Evolutionary conservation across 2,888 invertebrate species (phyloP).

Genomic region (Hyppa rectilinea): DNA sequence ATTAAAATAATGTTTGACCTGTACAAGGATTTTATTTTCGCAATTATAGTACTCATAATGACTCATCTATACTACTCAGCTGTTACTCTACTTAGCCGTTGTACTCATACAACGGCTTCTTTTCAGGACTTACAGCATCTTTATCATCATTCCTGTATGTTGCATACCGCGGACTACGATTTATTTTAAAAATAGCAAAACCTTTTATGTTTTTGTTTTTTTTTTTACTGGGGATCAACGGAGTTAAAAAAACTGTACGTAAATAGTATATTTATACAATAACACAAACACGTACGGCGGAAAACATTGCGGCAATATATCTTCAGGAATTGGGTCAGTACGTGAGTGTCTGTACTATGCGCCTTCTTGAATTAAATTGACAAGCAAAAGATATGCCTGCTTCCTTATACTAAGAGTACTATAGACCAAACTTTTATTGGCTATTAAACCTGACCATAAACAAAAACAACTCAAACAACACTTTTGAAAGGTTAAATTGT

Average conservation of each 20-base stretch:
- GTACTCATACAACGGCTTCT: not conserved
- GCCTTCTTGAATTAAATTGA: not conserved
- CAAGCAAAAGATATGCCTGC: not conserved
- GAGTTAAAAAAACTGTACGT: not conserved
- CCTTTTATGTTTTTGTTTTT: not conserved
- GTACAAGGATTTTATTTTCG: not conserved
- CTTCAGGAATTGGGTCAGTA: slow-evolving; percentile 32
- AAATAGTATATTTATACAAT: not conserved
- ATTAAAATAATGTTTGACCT: not conserved
- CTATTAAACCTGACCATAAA: slow-evolving; percentile 5
- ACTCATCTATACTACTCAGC: no score
- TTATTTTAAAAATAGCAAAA: not conserved
- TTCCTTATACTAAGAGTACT: not conserved
- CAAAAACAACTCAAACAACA: slow-evolving; percentile 33
- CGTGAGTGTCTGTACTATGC: slow-evolving; percentile 14
- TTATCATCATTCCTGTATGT: not conserved
- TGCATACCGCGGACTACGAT: not conserved
- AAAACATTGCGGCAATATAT: slow-evolving; percentile 31
- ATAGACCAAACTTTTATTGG: slow-evolving; percentile 10
- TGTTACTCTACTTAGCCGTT: no score
- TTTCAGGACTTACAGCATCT: not conserved
- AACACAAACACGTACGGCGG: slow-evolving; percentile 21
- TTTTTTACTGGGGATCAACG: not conserved
- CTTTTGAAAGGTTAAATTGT: slow-evolving; percentile 34
- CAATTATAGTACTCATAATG: not conserved